Evolutionary conservation across 2,797 vertebrate species (phyloP).

Genomic region (Trachurus trachurus): DNA sequence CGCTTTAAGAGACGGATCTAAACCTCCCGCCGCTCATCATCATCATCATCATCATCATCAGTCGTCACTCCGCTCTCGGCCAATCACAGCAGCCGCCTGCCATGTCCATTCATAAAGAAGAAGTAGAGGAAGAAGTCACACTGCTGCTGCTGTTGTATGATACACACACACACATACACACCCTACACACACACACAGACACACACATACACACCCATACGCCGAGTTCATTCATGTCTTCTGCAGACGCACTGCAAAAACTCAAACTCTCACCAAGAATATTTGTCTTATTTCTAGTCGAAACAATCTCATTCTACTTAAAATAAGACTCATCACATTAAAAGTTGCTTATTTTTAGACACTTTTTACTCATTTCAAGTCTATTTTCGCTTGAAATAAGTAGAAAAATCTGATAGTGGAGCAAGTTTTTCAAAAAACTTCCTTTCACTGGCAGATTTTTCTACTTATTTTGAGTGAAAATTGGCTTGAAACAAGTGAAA

Average conservation of each 20-base stretch:
- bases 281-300: too few relatives aligned
- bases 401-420: too few relatives aligned
- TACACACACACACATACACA: constrained; percentile 58
- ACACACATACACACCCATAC: constrained; percentile 11
- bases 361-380: too few relatives aligned
- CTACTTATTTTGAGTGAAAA: too few relatives aligned
- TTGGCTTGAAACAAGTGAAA: too few relatives aligned
- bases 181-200: background rate
- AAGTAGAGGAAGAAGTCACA: constrained; percentile 48
- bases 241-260: constrained; percentile 20
- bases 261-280: too few relatives aligned
- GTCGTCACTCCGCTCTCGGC: constrained; percentile 66
- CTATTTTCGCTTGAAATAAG: too few relatives aligned
- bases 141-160: constrained; percentile 59
- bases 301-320: too few relatives aligned
- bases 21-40: constrained; percentile 45
- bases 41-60: background rate
- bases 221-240: constrained; percentile 76
- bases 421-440: too few relatives aligned
- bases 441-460: too few relatives aligned
- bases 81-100: constrained; percentile 75
- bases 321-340: too few relatives aligned
- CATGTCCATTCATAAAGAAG: constrained; percentile 86
- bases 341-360: too few relatives aligned
- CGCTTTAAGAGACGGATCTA: constrained; percentile 56